These are phyloP conservation scores for Rhinogobius similis DNA, from an alignment of 2,113 vertebrate species.

Conservation along the genomic window DNA sequence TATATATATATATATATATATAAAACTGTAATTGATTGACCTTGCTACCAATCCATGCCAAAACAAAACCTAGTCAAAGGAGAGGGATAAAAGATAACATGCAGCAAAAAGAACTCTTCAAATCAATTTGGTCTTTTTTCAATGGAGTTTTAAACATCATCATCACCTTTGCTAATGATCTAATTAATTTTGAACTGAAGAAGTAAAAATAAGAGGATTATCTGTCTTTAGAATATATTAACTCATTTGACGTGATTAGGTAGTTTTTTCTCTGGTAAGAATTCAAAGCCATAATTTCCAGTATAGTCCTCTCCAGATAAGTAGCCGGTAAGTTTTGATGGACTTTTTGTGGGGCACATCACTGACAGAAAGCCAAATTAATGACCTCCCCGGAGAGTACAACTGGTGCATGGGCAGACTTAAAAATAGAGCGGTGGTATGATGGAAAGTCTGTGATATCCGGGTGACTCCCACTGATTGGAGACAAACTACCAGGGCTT, in stretches of 20 bases:
- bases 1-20: not conserved
- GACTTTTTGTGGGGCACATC: constrained; percentile 65
- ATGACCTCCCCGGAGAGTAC: constrained; percentile 66
- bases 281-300: constrained; percentile 37
- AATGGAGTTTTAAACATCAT: constrained; percentile 18
- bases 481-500: constrained; percentile 44
- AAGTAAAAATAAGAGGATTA: constrained; percentile 28
- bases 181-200: constrained; percentile 23
- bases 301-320: constrained; percentile 45
- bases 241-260: constrained; percentile 33
- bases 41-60: not conserved
- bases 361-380: constrained; percentile 71
- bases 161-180: constrained; percentile 17
- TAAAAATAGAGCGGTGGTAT: constrained; percentile 68
- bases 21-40: not conserved
- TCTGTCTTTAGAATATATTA: constrained; percentile 27
- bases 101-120: not conserved
- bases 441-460: constrained; percentile 57
- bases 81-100: not conserved
- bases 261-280: constrained; percentile 54
- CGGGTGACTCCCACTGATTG: constrained; percentile 48
- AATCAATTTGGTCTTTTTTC: constrained; percentile 39
- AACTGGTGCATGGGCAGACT: constrained; percentile 53
- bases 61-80: not conserved
- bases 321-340: constrained; percentile 60